Percentiles rank a stretch among this genome's conserved stretches.
phyloP scores from a whole-genome alignment of 2,113 vertebrate species.

The Oxyruncus cristatus region DNA sequence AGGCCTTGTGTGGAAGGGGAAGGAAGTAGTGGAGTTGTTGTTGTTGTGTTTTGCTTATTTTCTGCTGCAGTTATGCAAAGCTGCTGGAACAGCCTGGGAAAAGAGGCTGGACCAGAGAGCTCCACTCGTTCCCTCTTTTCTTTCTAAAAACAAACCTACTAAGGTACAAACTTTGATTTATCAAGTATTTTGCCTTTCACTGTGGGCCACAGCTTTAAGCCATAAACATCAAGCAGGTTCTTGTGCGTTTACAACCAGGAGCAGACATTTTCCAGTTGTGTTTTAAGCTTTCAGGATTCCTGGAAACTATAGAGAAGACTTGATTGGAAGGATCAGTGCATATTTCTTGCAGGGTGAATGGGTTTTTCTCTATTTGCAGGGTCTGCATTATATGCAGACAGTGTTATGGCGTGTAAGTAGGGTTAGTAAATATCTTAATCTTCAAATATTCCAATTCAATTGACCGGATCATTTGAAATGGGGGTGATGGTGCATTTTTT shows the following conservation, averaged over 20 bases:
- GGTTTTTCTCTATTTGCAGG: not conserved
- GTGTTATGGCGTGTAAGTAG: not conserved
- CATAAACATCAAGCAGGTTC: not conserved
- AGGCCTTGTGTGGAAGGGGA: rapidly evolving
- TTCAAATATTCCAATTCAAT: not conserved
- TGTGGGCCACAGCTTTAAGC: not conserved
- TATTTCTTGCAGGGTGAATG: not conserved
- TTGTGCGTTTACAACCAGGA: not conserved
- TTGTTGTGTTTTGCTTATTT: not conserved
- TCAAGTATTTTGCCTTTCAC: not conserved
- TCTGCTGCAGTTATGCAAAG: not conserved
- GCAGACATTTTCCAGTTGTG: not conserved
- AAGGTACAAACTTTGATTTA: not conserved
- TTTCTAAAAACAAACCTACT: not conserved
- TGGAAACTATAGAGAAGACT: not conserved
- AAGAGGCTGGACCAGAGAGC: not conserved
- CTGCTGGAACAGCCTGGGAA: not conserved
- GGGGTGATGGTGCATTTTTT: not conserved
- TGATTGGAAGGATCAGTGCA: not conserved
- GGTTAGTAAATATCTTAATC: not conserved
- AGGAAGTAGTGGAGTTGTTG: not conserved
- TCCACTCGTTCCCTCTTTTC: not conserved
- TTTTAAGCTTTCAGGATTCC: not conserved
- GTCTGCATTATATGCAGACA: not conserved
- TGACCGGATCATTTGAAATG: not conserved